A percentile compares a stretch with the other conserved stretches of the same genome.
Evolutionary conservation across 2,797 vertebrate genomes (phyloP).

Genomic region (Cirrhinus mrigala): DNA sequence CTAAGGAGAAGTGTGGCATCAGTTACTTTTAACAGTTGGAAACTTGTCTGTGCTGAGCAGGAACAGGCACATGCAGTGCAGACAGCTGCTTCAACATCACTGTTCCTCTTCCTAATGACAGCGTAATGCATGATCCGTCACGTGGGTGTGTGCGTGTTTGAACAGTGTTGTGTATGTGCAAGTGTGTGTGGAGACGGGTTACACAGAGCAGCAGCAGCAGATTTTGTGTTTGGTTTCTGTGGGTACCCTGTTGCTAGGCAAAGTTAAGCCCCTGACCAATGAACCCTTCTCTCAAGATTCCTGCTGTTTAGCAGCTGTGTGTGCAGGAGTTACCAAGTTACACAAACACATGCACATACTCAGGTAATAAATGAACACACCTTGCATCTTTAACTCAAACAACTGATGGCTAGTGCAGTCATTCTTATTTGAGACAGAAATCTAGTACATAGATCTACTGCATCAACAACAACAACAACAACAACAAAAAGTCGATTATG

Average conservation of each 20-base stretch:
- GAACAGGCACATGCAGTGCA: slow-evolving; percentile 17
- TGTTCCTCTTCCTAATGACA: slow-evolving; percentile 48
- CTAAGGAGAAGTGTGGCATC: slow-evolving; percentile 5
- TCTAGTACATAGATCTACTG: slow-evolving; percentile 1
- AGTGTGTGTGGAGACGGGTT: slow-evolving; percentile 55
- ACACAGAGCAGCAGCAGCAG: slow-evolving; percentile 62
- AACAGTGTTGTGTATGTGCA: slow-evolving; percentile 59
- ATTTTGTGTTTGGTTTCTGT: slow-evolving; percentile 79
- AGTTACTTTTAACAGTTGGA: slow-evolving; percentile 42
- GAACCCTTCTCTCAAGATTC: slow-evolving; percentile 73
- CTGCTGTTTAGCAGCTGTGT: slow-evolving; percentile 78
- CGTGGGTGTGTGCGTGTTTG: slow-evolving; percentile 36
- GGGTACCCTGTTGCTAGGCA: slow-evolving; percentile 83
- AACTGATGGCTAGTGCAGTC: neutral
- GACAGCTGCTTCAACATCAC: slow-evolving; percentile 54
- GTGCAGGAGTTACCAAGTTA: neutral
- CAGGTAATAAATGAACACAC: slow-evolving; percentile 39
- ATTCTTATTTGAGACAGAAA: neutral
- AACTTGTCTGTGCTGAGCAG: slow-evolving; percentile 35
- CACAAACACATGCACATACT: slow-evolving; percentile 35
- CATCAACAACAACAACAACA: slow-evolving; percentile 21
- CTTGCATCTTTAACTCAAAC: slow-evolving; percentile 25
- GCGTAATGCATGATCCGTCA: slow-evolving; percentile 55
- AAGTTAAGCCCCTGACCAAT: slow-evolving; percentile 81
- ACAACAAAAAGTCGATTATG: neutral